phyloP scores from a whole-genome alignment of 2,888 invertebrate genomes.

The Pegoplata infirma region DNA sequence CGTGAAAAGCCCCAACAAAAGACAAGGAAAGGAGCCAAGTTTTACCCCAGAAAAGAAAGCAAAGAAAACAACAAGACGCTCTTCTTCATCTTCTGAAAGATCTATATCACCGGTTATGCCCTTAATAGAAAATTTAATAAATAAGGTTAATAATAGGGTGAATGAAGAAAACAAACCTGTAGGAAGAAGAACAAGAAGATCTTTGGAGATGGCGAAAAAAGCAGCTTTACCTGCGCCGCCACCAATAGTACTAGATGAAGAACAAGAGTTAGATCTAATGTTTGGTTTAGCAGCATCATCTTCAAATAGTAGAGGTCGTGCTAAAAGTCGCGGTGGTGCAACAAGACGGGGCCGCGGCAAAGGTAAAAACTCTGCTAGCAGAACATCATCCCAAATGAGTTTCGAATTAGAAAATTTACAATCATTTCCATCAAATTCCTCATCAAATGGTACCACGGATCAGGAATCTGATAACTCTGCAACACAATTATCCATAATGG shows the following conservation, averaged over 20 bases:
- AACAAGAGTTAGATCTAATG: not conserved
- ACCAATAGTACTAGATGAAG: not conserved
- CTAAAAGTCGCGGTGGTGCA: not conserved
- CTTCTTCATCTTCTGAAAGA: slow-evolving; percentile 25
- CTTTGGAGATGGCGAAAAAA: not conserved
- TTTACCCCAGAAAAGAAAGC: slow-evolving; percentile 3
- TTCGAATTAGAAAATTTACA: not conserved
- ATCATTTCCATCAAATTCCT: not conserved
- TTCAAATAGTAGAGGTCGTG: not conserved
- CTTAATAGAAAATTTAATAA: slow-evolving; percentile 27
- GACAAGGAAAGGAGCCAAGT: not conserved
- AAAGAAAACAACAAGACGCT: slow-evolving; percentile 28
- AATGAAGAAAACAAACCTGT: slow-evolving; percentile 13
- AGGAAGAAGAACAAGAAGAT: slow-evolving; percentile 24
- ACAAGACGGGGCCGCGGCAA: slow-evolving; percentile 10
- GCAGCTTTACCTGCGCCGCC: not conserved
- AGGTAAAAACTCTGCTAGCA: not conserved
- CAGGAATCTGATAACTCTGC: not conserved
- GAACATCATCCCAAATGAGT: not conserved
- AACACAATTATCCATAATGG: slow-evolving; percentile 18
- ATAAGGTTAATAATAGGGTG: not conserved
- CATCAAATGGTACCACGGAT: not conserved
- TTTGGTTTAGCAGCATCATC: not conserved
- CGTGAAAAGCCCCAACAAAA: slow-evolving; percentile 8
- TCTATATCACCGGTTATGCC: slow-evolving; percentile 43